Evolutionary conservation across 2,888 invertebrate species (phyloP).

Genomic region (Stegana nigrithorax): DNA sequence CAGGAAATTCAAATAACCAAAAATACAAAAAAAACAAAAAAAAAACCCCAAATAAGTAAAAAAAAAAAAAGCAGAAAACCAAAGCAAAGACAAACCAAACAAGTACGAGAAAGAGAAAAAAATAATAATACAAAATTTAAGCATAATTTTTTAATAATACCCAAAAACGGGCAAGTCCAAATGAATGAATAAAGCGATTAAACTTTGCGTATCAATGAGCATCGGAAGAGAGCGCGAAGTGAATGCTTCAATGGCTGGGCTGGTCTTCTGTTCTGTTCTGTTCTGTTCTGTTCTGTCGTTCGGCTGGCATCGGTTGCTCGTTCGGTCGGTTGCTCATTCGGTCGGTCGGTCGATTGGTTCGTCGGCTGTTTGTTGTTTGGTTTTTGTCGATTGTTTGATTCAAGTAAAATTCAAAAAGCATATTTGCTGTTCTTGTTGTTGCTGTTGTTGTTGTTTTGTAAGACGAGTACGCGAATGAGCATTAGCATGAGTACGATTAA

Average conservation of each 20-base stretch:
- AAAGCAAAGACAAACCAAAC: neutral
- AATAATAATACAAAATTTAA: no score
- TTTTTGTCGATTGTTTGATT: no score
- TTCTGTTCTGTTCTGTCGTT: no score
- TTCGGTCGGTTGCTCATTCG: no score
- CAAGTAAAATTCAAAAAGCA: no score
- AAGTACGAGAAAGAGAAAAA: neutral
- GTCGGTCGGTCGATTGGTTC: no score
- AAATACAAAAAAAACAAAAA: constrained; percentile 24
- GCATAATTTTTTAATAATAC: neutral
- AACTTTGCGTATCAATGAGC: constrained; percentile 15
- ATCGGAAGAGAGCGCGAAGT: neutral
- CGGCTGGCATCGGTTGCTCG: no score
- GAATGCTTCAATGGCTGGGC: neutral
- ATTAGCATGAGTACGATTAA: neutral
- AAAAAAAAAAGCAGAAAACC: constrained; percentile 11
- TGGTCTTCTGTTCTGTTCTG: no score
- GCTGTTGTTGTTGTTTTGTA: neutral
- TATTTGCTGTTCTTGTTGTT: neutral
- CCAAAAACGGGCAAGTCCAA: constrained; percentile 16
- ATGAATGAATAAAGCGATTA: neutral
- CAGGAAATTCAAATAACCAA: constrained; percentile 57
- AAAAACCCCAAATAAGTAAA: neutral
- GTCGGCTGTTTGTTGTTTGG: no score
- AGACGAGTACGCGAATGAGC: neutral